Conservation (phyloP, 2,113 vertebrate species). For the Pituophis catenifer region DNA sequence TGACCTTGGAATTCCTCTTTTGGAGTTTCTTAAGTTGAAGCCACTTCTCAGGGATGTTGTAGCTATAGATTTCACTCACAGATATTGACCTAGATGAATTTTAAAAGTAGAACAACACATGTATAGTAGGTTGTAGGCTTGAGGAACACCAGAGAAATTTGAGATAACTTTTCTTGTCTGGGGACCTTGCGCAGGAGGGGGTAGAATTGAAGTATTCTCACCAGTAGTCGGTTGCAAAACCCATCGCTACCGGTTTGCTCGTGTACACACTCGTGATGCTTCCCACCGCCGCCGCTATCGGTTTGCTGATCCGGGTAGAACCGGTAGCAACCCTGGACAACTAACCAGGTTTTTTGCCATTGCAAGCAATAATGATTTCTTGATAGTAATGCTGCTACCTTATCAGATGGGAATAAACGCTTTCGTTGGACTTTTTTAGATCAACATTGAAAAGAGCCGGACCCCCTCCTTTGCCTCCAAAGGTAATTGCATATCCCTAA, state of each 20-base stretch:
- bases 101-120: neutral
- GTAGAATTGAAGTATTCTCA: neutral
- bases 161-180: neutral
- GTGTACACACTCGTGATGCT: too few species aligned
- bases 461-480: conserved; percentile 92
- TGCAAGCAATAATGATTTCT: neutral
- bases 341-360: conserved; percentile 32
- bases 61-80: neutral
- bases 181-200: neutral
- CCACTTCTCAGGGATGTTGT: too few species aligned
- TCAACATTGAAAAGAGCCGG: conserved; percentile 85
- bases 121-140: neutral
- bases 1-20: neutral
- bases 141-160: neutral
- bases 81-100: neutral
- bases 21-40: neutral
- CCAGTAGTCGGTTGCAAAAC: too few species aligned
- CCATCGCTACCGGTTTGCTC: too few species aligned
- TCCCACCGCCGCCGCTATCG: too few species aligned
- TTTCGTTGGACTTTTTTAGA: conserved; percentile 61
- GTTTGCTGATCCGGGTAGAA: too few species aligned
- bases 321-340: neutral
- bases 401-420: neutral
- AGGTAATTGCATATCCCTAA: conserved; percentile 71
- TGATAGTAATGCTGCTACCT: neutral